Evolutionary conservation across 2,797 vertebrate genomes (phyloP).

Genomic region (Sparus aurata): DNA sequence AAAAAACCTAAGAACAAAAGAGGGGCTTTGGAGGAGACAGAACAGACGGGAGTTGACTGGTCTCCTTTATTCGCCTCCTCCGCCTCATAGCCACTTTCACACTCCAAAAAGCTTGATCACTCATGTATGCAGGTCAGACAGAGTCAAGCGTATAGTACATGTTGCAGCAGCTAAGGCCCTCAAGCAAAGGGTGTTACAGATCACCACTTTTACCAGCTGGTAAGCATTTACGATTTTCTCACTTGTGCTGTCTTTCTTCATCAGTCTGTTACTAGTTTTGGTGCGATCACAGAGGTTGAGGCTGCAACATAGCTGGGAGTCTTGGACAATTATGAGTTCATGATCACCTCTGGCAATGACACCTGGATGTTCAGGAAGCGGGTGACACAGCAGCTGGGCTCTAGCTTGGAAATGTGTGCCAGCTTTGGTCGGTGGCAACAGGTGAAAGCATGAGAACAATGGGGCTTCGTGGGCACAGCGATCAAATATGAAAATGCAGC

Average conservation of each 20-base stretch:
- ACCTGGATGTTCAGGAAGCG: constrained; percentile 22
- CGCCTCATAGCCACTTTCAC: constrained; percentile 51
- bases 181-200: constrained; percentile 8
- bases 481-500: constrained; percentile 15
- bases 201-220: constrained; percentile 31
- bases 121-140: constrained; percentile 61
- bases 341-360: constrained; percentile 35
- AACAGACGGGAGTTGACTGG: constrained; percentile 50
- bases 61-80: constrained; percentile 40
- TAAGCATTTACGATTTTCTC: constrained; percentile 27
- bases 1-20: constrained; percentile 63
- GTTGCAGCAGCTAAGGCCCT: constrained; percentile 48
- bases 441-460: constrained; percentile 29
- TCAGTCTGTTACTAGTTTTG: constrained; percentile 14
- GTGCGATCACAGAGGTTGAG: constrained; percentile 17
- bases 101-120: constrained; percentile 59
- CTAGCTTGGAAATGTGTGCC: constrained; percentile 4
- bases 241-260: constrained; percentile 5
- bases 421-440: constrained; percentile 23
- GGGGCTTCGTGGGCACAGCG: neutral
- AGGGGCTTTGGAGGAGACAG: constrained; percentile 50
- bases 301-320: neutral
- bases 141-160: constrained; percentile 59
- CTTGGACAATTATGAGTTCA: constrained; percentile 7
- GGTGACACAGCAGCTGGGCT: constrained; percentile 27